Evolutionary conservation across 2,113 vertebrate species (phyloP).

Genomic region (Parus major): DNA sequence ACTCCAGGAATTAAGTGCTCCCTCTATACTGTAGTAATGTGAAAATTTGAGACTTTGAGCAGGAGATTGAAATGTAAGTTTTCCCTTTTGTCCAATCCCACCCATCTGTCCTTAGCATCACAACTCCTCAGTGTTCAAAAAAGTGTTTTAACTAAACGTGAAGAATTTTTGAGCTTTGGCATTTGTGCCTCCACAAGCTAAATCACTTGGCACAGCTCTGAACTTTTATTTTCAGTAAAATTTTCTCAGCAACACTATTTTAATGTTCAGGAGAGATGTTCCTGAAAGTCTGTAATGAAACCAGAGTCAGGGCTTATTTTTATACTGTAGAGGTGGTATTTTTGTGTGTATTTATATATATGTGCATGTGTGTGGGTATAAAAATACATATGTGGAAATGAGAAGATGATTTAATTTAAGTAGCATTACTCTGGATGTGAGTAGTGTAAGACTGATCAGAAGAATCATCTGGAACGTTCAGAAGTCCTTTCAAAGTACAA

Average conservation of each 20-base stretch:
- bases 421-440: background rate
- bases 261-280: background rate
- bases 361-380: background rate
- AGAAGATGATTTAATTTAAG: background rate
- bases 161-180: background rate
- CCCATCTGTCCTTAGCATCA: background rate
- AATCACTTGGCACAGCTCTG: background rate
- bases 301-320: background rate
- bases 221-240: slow-evolving; percentile 38
- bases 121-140: background rate
- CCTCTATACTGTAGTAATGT: background rate
- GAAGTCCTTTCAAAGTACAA: background rate
- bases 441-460: background rate
- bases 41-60: background rate
- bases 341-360: background rate
- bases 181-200: background rate
- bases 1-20: background rate
- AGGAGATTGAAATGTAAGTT: background rate
- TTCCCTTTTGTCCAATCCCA: background rate
- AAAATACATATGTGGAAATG: background rate
- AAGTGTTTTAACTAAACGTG: background rate
- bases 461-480: background rate
- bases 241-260: background rate
- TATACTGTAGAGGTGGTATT: background rate
- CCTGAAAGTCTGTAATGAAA: background rate